These are phyloP conservation scores for Apaloderma vittatum DNA, from an alignment of 2,113 vertebrate genomes.

Conservation along the genomic window DNA sequence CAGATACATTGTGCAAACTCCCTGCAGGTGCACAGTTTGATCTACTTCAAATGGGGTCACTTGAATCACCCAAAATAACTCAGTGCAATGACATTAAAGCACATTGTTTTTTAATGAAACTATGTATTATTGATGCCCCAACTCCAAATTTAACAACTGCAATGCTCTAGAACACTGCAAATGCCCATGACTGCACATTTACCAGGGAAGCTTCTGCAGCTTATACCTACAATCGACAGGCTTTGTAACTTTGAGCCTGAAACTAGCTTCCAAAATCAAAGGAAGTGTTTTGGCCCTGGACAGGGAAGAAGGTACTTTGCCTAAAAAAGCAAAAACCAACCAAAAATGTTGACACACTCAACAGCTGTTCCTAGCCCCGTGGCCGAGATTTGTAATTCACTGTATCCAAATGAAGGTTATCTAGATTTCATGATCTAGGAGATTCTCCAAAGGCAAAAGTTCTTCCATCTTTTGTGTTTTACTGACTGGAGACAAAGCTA, in stretches of 20 bases:
- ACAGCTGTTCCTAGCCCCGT: not conserved
- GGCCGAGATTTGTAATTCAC: not conserved
- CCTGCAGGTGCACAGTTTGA: not conserved
- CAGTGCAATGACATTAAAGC: slow-evolving; percentile 28
- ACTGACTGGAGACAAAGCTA: not conserved
- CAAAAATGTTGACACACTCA: not conserved
- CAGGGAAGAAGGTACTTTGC: not conserved
- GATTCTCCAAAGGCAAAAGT: not conserved
- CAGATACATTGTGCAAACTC: not conserved
- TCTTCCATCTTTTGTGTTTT: not conserved
- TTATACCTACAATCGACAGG: not conserved
- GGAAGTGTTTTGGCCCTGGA: not conserved
- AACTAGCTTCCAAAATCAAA: not conserved
- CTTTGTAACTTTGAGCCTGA: not conserved
- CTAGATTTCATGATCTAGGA: not conserved
- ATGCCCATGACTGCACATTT: not conserved
- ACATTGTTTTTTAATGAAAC: slow-evolving; percentile 42
- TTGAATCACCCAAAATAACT: slow-evolving; percentile 16
- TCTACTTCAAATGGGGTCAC: slow-evolving; percentile 19
- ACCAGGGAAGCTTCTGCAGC: not conserved
- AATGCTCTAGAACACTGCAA: not conserved
- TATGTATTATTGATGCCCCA: slow-evolving; percentile 25
- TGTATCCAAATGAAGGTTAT: not conserved
- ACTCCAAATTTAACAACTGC: not conserved
- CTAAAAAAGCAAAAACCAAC: not conserved